A percentile compares a stretch with the other conserved stretches of the same genome.
phyloP scores from a whole-genome alignment of 2,888 invertebrate genomes.

The Stratiomys singularior region DNA sequence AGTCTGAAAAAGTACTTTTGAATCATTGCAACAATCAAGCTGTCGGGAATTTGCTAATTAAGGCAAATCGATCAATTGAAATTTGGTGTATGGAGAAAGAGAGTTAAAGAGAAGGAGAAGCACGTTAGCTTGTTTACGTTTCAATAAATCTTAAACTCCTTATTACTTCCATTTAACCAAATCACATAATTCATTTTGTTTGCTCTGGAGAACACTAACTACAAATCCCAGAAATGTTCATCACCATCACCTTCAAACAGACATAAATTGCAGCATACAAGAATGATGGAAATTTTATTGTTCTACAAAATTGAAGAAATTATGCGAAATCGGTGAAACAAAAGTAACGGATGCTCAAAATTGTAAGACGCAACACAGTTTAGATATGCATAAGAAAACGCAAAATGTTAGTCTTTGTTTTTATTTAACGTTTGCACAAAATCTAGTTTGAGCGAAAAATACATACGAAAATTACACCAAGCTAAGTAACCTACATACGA shows the following conservation, averaged over 20 bases:
- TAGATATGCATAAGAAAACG: neutral
- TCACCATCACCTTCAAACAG: neutral
- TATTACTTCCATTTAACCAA: too few relatives aligned
- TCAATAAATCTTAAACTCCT: too few relatives aligned
- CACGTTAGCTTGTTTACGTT: too few relatives aligned
- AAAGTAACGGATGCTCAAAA: neutral
- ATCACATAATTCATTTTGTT: too few relatives aligned
- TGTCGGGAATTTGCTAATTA: too few relatives aligned
- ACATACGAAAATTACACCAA: neutral
- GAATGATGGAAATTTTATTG: slow-evolving; percentile 2
- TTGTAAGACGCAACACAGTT: neutral
- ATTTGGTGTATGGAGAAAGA: too few relatives aligned
- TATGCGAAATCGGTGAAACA: neutral
- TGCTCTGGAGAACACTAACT: neutral
- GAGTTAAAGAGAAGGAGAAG: too few relatives aligned
- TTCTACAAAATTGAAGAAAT: neutral
- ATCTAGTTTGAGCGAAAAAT: neutral
- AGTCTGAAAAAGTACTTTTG: too few relatives aligned
- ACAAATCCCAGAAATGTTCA: neutral
- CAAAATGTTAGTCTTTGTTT: neutral
- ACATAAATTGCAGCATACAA: neutral
- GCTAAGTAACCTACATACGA: neutral
- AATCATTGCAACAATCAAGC: too few relatives aligned
- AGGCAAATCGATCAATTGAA: too few relatives aligned
- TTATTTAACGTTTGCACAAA: neutral